These are phyloP conservation scores for Drosophila eugracilis DNA, from an alignment of 1,140 invertebrate species.

Conservation along the genomic window DNA sequence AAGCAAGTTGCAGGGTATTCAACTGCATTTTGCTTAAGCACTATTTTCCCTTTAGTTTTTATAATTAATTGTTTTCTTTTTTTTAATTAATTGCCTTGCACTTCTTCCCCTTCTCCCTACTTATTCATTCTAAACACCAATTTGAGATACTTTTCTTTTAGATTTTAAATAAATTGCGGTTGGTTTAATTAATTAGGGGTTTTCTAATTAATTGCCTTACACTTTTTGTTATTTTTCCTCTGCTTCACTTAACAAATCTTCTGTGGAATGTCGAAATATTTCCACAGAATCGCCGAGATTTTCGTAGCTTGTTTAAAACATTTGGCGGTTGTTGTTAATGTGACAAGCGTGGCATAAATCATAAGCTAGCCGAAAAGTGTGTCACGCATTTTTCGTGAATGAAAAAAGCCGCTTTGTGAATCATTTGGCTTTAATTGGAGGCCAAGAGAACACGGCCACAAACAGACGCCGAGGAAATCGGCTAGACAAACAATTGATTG, in stretches of 20 bases:
- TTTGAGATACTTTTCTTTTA: background rate
- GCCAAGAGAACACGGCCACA: constrained; percentile 23
- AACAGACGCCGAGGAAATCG: constrained; percentile 41
- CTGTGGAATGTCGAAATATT: constrained; percentile 21
- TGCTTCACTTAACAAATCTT: constrained; percentile 6
- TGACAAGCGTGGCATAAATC: constrained; percentile 55
- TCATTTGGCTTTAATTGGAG: constrained; percentile 57
- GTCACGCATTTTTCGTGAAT: constrained; percentile 53
- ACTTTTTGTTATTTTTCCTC: constrained; percentile 19
- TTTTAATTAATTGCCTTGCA: constrained; percentile 13
- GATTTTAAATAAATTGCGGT: constrained; percentile 3
- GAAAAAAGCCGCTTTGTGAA: constrained; percentile 46
- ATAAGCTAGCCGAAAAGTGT: constrained; percentile 49
- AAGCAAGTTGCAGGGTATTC: constrained; percentile 14
- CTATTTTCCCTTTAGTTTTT: constrained; percentile 14
- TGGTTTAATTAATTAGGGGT: constrained; percentile 15
- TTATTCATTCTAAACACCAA: no score
- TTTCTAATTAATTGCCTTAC: constrained; percentile 20
- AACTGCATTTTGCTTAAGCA: constrained; percentile 29
- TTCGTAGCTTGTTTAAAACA: constrained; percentile 38
- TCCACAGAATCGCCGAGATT: constrained; percentile 32
- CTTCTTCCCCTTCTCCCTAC: background rate
- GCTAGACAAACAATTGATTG: constrained; percentile 66
- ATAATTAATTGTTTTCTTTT: constrained; percentile 20
- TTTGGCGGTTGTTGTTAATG: constrained; percentile 55